Evolutionary conservation across 2,888 invertebrate species (phyloP).

Genomic region (Syrphus vitripennis): DNA sequence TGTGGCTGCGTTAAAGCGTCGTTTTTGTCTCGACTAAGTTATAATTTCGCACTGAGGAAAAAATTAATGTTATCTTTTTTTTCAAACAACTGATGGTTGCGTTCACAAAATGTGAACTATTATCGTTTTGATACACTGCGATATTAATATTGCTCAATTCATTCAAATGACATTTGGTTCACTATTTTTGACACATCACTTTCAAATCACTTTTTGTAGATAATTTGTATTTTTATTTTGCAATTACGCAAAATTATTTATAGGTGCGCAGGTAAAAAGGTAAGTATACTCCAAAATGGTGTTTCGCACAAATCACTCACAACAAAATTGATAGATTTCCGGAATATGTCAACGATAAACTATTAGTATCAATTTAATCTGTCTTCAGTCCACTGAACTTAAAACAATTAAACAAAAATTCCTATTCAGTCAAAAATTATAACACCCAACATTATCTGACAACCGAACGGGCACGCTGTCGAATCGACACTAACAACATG

Average conservation of each 20-base stretch:
- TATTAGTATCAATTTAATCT: slow-evolving; percentile 48
- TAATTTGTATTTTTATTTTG: neutral
- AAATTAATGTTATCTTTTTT: neutral
- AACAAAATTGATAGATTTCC: neutral
- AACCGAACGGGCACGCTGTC: slow-evolving; percentile 73
- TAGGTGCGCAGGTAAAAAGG: neutral
- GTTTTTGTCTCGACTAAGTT: slow-evolving; percentile 39
- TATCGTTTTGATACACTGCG: slow-evolving; percentile 28
- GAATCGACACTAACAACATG: slow-evolving; percentile 74
- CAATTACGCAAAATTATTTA: neutral
- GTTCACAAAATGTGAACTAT: slow-evolving; percentile 42
- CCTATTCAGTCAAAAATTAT: slow-evolving; percentile 48
- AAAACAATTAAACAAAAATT: slow-evolving; percentile 59
- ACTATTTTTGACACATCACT: slow-evolving; percentile 13
- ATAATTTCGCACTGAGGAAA: slow-evolving; percentile 7
- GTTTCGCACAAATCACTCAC: slow-evolving; percentile 18
- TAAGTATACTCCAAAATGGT: neutral
- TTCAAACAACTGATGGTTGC: neutral
- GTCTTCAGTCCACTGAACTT: slow-evolving; percentile 62
- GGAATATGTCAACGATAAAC: slow-evolving; percentile 30
- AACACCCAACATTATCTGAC: slow-evolving; percentile 61
- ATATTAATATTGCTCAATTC: slow-evolving; percentile 11
- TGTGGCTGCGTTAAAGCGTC: slow-evolving; percentile 66
- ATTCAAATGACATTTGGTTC: slow-evolving; percentile 22
- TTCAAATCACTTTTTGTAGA: neutral